A percentile compares a stretch with the other conserved stretches of the same genome.
Evolutionary conservation across 2,888 invertebrate species (phyloP).

Genomic region (Dimorphilus gyrociliatus): DNA sequence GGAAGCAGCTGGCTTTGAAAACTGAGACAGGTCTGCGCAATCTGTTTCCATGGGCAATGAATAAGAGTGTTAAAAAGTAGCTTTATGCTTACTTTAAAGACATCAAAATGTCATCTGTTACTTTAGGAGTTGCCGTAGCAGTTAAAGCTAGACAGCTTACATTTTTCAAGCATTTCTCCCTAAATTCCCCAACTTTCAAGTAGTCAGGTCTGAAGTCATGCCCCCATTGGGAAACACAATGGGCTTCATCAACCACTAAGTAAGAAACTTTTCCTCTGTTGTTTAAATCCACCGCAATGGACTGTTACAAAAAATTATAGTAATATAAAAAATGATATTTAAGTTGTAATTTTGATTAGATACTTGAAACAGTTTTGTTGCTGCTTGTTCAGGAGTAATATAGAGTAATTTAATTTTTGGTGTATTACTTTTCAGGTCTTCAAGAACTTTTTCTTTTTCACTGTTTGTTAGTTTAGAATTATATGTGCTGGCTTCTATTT

Average conservation of each 20-base stretch:
- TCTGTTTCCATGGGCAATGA: slow-evolving; percentile 55
- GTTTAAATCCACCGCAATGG: slow-evolving; percentile 50
- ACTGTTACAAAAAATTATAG: neutral
- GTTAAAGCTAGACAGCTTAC: slow-evolving; percentile 78
- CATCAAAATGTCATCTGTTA: slow-evolving; percentile 26
- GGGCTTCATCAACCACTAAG: slow-evolving; percentile 75
- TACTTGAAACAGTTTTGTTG: slow-evolving; percentile 46
- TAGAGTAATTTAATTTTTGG: slow-evolving; percentile 72
- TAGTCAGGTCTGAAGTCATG: slow-evolving; percentile 89
- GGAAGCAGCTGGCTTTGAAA: slow-evolving; percentile 55
- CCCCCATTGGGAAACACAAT: slow-evolving; percentile 83
- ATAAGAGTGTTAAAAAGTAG: slow-evolving; percentile 43
- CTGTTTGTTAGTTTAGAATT: slow-evolving; percentile 71
- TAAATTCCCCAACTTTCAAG: slow-evolving; percentile 59
- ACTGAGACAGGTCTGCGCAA: slow-evolving; percentile 50
- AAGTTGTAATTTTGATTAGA: slow-evolving; percentile 16
- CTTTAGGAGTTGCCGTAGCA: slow-evolving; percentile 61
- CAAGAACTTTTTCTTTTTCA: slow-evolving; percentile 54
- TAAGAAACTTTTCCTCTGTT: slow-evolving; percentile 64
- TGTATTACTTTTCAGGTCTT: slow-evolving; percentile 53
- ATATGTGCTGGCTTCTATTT: slow-evolving; percentile 67
- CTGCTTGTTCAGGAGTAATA: slow-evolving; percentile 89
- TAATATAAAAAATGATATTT: slow-evolving; percentile 3
- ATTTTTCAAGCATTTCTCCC: slow-evolving; percentile 43
- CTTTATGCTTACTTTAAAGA: slow-evolving; percentile 6